Conservation (phyloP, 92 coral and sea anemone genomes). For the Palythoa grandis region DNA sequence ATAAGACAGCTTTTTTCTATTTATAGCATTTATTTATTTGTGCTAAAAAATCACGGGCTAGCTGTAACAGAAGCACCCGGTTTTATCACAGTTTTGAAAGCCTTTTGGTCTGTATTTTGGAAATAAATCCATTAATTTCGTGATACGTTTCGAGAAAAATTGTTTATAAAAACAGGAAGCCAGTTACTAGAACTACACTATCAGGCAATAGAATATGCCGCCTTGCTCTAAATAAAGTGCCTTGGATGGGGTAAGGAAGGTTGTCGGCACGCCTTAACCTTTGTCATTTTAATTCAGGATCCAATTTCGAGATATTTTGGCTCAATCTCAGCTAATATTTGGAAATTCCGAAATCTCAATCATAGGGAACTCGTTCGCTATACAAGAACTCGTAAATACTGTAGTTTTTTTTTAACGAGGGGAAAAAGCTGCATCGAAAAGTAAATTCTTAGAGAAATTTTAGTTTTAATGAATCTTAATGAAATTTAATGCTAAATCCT, state of each 20-base stretch:
- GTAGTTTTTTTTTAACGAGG: too few species aligned
- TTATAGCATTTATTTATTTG: conserved; percentile 28
- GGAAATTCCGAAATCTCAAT: too few species aligned
- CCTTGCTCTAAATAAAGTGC: background rate
- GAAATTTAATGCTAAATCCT: too few species aligned
- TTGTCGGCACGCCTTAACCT: background rate
- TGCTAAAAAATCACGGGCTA: conserved; percentile 38
- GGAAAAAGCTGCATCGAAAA: too few species aligned
- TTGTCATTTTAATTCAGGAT: background rate
- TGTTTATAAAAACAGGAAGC: background rate
- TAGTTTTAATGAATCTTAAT: too few species aligned
- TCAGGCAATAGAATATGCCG: background rate
- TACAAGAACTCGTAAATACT: too few species aligned
- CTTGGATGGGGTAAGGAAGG: background rate
- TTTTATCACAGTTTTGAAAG: conserved; percentile 39
- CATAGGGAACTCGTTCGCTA: too few species aligned
- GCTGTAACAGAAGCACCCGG: conserved; percentile 10
- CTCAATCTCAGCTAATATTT: too few species aligned
- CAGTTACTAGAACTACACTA: conserved; percentile 13
- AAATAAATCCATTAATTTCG: background rate
- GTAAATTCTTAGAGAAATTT: too few species aligned
- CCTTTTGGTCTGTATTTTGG: conserved; percentile 37
- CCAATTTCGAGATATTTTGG: background rate
- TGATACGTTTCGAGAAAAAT: background rate
- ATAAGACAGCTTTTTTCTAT: background rate